phyloP scores from a whole-genome alignment of 2,113 vertebrate species.

The Tretioscincus oriximinensis region DNA sequence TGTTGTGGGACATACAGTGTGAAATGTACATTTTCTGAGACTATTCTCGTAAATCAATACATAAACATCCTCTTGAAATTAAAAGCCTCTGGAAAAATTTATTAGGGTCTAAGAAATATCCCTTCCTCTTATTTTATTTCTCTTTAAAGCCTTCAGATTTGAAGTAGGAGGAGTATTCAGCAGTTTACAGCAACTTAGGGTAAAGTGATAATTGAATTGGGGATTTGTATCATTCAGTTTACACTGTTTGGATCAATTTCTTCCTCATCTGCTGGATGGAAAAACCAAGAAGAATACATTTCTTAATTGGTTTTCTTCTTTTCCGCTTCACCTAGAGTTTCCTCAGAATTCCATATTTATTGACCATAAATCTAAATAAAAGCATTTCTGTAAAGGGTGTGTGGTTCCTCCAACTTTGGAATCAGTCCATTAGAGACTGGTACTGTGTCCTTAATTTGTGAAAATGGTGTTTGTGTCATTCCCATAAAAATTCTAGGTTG shows the following conservation, averaged over 20 bases:
- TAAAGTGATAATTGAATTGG: neutral
- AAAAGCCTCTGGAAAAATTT: neutral
- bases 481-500: neutral
- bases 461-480: neutral
- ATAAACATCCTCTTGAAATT: neutral
- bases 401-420: conserved; percentile 23
- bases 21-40: neutral
- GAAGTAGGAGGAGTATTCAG: neutral
- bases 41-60: neutral
- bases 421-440: neutral
- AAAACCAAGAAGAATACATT: neutral
- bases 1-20: neutral
- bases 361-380: conserved; percentile 1
- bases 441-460: neutral
- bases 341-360: neutral
- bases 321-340: neutral
- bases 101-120: neutral
- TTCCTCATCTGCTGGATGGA: neutral
- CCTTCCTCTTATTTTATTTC: neutral
- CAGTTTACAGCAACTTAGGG: neutral
- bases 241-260: too few species aligned
- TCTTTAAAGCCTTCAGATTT: neutral
- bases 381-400: conserved; percentile 26
- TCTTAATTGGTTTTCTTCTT: neutral
- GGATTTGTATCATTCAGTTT: neutral